Evolutionary conservation across 2,113 vertebrate genomes (phyloP), one percentile per base, ranked within the genome.

Genomic region (Cololabis saira): DNA sequence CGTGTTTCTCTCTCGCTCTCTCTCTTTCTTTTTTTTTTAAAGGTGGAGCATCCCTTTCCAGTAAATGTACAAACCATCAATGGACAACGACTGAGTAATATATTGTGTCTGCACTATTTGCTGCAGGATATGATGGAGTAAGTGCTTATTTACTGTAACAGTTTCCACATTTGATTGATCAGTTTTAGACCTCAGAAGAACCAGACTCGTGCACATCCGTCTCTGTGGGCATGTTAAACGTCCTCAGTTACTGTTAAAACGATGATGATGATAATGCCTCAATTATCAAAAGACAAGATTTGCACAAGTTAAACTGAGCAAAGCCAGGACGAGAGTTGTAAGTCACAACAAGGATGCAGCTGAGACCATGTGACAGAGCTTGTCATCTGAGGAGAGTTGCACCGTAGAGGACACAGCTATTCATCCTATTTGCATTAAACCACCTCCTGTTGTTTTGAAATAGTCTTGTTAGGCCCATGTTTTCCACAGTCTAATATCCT

Each of bases 281-380:
- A 44, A 13, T 51, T 51, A 11, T 30, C 40, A 18, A 47, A 47
- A 49, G 45, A 61, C 37, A 59, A 11, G 33, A 37, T 27, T 27
- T 27, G 24, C 5, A 27, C 33, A 37, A 37, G 33, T 27, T 27
- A 27, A 27, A 37, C 1, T 37, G 33, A 11, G 10, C 6, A 37
- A 37, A 37, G 33, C 5, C 6, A 37, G 10, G 6, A 27, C 2
- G 24, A 27, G 24, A 27, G 12, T 7, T 24, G 24, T 41, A 51
- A 72, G 55, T 54, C 47, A 40, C 70, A 52, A 60, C 2, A 27
- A 59, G 74, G 53, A 70, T 82, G 61, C 56, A 55, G 33, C 43
- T 50, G 69, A 78, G 53, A 69, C 50, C 67, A 69, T 67, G 71
- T 78, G 73, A 78, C 61, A 60, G 16, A 63, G 44, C 6, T 37